phyloP scores from a whole-genome alignment of 2,113 vertebrate genomes.

The Lanius ludovicianus region DNA sequence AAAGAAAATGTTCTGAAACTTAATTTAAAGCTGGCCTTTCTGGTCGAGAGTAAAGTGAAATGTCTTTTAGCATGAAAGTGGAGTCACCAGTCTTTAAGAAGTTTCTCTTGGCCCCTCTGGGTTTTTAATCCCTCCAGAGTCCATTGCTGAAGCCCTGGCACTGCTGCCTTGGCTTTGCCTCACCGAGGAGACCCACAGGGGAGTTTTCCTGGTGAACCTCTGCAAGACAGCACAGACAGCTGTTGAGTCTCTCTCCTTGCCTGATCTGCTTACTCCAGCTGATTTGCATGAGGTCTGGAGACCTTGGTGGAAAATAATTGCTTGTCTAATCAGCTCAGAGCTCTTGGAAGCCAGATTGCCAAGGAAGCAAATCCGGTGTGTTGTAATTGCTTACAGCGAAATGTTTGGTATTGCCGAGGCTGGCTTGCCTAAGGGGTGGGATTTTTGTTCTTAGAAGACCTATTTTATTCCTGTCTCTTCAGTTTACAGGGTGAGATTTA shows the following conservation, averaged over 20 bases:
- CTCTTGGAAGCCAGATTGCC: neutral
- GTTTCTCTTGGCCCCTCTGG: neutral
- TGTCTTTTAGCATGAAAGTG: neutral
- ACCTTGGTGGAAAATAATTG: neutral
- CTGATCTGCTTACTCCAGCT: neutral
- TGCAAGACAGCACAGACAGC: neutral
- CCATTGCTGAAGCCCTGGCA: neutral
- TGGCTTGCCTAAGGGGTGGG: neutral
- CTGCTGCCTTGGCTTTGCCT: neutral
- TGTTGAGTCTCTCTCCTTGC: neutral
- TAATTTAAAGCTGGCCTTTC: constrained; percentile 12
- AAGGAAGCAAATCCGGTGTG: neutral
- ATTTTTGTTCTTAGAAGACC: neutral
- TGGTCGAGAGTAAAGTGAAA: neutral
- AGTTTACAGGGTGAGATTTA: neutral
- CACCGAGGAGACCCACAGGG: neutral
- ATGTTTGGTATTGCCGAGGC: neutral
- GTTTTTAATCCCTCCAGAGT: neutral
- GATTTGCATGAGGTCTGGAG: neutral
- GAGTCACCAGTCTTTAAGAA: neutral
- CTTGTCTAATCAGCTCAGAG: neutral
- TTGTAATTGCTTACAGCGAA: neutral
- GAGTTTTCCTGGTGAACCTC: neutral
- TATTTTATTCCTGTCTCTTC: neutral
- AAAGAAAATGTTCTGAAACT: neutral